These are phyloP conservation scores for Stegodyphus mimosarum DNA, from an alignment of 1,140 invertebrate species.

Conservation along the genomic window DNA sequence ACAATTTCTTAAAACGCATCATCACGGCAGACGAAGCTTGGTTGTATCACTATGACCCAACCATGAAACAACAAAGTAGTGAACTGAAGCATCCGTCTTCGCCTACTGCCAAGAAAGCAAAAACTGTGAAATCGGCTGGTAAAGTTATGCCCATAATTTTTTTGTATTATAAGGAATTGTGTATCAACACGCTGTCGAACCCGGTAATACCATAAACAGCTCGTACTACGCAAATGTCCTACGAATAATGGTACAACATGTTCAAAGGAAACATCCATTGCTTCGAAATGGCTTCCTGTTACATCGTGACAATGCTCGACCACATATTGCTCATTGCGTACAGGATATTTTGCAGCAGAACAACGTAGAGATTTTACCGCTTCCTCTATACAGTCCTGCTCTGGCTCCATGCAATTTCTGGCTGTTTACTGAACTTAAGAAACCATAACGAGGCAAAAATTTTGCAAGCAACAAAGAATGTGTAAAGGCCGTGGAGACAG, in stretches of 20 bases:
- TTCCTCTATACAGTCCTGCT: constrained; percentile 33
- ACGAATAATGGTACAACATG: not conserved
- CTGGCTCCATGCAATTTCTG: constrained; percentile 57
- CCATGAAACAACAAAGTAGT: too few relatives aligned
- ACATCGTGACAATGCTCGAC: constrained; percentile 5
- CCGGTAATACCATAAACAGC: too few relatives aligned
- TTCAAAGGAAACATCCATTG: not conserved
- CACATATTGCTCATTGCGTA: constrained; percentile 15
- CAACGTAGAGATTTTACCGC: constrained; percentile 17
- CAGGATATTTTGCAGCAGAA: constrained; percentile 9
- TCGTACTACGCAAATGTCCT: too few relatives aligned
- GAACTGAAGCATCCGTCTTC: too few relatives aligned
- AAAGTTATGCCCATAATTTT: too few relatives aligned
- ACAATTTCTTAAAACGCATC: too few relatives aligned
- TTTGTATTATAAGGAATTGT: too few relatives aligned
- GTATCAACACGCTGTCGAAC: too few relatives aligned
- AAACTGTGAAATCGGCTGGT: too few relatives aligned
- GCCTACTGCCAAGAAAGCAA: too few relatives aligned
- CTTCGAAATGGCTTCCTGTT: constrained; percentile 11
- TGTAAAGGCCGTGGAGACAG: not conserved
- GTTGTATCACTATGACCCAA: too few relatives aligned
- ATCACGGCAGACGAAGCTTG: too few relatives aligned
- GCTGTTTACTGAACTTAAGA: constrained; percentile 47
- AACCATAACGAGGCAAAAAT: not conserved
- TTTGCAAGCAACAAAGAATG: not conserved